Base-by-base conservation (phyloP, 2,113 vertebrate genomes). In the Malurus alboscapulatus region DNA sequence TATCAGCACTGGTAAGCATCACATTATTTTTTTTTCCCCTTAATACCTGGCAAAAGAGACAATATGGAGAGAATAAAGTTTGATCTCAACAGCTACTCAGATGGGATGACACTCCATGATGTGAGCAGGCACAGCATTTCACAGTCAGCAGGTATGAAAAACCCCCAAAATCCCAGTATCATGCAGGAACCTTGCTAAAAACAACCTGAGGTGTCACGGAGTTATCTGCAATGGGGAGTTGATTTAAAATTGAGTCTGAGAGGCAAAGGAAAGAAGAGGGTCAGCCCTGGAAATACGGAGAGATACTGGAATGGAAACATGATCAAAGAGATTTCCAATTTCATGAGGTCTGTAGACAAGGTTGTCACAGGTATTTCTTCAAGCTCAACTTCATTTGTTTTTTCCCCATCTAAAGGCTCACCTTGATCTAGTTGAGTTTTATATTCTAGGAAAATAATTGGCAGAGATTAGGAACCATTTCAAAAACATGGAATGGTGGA, bases 121-220 rank as follows among this genome's bases (percentile, higher is more conserved):
- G 1, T 7, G 15, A 76, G 45, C 3, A 76, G 38, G 16, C 17
- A 66, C 8, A 51, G 21, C 12, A 9, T 22, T 78, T 87, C 65
- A 32, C 13, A 67, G 34, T 7, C 1, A 2, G 17, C 47, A 84
- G 34, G 30, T 38, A 76, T 19, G 50, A 63, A 62, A 84, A 44
- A 0, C 3, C 10, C 38, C n/a, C 53, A 67, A 71, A 66, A 78
- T 59, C 27, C 38, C 58, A 54, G 32, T 16, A 40, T 38, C 15
- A 36, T 7, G 27, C 27, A 38, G 40, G 38, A 87, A n/a, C 10
- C 12, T 29, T 29, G 10, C n/a, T 69, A 72, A 83, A 14, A 68
- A 26, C 63, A 92, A 68, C 34, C 25, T 50, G 38, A 62, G 17
- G 44, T 30, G 8, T 17, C 34, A 13, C 0, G 0, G n/a, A 42